phyloP scores from a whole-genome alignment of 2,888 invertebrate genomes.

The Muscina levida region DNA sequence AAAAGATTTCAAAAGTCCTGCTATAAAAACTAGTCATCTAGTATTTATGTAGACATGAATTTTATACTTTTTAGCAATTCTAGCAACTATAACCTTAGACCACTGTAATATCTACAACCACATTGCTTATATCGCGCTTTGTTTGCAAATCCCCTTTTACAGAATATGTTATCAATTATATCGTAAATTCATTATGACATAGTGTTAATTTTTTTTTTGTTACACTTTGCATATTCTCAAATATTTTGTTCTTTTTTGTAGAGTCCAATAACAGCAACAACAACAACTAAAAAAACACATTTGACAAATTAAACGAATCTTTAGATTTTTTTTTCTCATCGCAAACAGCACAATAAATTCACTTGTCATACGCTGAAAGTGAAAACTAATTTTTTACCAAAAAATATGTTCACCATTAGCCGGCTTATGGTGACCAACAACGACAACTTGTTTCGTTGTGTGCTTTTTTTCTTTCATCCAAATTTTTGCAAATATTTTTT shows the following conservation, averaged over 20 bases:
- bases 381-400: conserved; percentile 38
- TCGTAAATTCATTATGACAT: background rate
- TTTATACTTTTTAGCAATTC: too few relatives aligned
- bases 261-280: too few relatives aligned
- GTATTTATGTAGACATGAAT: too few relatives aligned
- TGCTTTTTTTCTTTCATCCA: background rate
- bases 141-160: too few relatives aligned
- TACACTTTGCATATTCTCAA: conserved; percentile 17
- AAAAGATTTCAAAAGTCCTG: too few relatives aligned
- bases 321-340: background rate
- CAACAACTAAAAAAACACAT: background rate
- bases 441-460: background rate
- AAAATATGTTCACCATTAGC: background rate
- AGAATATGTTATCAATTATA: too few relatives aligned
- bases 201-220: background rate
- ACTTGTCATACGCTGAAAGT: conserved; percentile 52
- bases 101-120: too few relatives aligned
- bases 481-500: background rate
- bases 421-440: background rate
- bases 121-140: too few relatives aligned
- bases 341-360: conserved; percentile 20
- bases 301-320: conserved; percentile 15
- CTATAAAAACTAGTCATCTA: too few relatives aligned
- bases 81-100: too few relatives aligned
- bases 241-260: too few relatives aligned